phyloP scores from a whole-genome alignment of 2,797 vertebrate genomes.

The Acipenser oxyrinchus region DNA sequence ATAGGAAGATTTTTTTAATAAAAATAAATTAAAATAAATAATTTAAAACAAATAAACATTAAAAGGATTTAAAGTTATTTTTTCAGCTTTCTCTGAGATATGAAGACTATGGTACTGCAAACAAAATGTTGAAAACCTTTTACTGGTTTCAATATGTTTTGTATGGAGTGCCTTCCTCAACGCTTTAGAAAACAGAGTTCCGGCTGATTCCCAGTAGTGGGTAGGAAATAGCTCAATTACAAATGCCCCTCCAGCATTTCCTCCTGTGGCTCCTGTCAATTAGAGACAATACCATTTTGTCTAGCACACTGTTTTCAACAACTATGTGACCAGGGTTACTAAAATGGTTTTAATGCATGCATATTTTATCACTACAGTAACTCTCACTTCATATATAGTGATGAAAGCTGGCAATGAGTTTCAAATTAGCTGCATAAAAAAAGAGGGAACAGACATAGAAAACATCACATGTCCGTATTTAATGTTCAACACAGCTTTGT shows the following conservation, averaged over 20 bases:
- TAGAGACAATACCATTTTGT: constrained; percentile 6
- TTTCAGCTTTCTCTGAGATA: too few species aligned
- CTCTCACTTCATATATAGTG: too few species aligned
- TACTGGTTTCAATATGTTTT: neutral
- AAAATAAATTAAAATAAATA: too few species aligned
- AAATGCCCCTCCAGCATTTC: constrained; percentile 9
- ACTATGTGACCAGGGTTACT: neutral
- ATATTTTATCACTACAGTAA: neutral
- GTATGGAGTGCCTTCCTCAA: constrained; percentile 2
- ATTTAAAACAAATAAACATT: too few species aligned
- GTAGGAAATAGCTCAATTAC: constrained; percentile 16
- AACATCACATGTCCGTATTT: too few species aligned
- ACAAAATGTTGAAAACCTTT: neutral
- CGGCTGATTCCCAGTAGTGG: constrained; percentile 10
- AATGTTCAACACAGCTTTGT: too few species aligned
- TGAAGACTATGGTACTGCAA: too few species aligned
- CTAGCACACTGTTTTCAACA: neutral
- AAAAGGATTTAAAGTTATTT: too few species aligned
- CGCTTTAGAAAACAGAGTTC: neutral
- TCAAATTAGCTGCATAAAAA: too few species aligned
- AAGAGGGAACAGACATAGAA: too few species aligned
- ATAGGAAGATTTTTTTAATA: too few species aligned
- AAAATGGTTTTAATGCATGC: neutral
- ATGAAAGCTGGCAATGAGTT: too few species aligned
- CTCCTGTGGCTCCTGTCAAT: constrained; percentile 12